Evolutionary conservation across 2,797 vertebrate species (phyloP).

Genomic region (Vespertilio murinus): DNA sequence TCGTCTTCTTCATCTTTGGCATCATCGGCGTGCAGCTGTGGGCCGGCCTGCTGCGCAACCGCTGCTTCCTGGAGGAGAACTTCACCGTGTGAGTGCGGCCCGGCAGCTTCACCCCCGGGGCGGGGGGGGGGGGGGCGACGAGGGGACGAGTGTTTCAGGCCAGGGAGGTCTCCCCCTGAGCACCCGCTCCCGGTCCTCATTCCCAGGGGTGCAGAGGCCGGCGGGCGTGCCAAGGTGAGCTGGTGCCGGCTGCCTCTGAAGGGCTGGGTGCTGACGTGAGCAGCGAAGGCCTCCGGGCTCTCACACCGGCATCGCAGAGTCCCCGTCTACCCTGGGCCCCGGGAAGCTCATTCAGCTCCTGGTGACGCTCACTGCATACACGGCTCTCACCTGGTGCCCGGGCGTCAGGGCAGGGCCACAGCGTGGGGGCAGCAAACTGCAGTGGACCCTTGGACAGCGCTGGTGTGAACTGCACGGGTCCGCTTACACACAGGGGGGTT

Average conservation of each 20-base stretch:
- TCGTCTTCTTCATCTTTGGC: slow-evolving; percentile 99
- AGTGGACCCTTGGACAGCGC: not conserved
- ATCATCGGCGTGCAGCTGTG: slow-evolving; percentile 99
- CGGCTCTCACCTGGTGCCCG: not conserved
- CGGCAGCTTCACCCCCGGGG: not conserved
- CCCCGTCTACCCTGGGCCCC: not conserved
- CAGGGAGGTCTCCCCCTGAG: not conserved
- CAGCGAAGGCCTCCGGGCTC: not conserved
- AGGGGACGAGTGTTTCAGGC: not conserved
- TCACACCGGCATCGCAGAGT: not conserved
- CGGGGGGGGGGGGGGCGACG: no score
- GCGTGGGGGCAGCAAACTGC: not conserved
- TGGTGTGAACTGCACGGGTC: no score
- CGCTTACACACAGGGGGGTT: no score
- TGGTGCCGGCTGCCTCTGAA: not conserved
- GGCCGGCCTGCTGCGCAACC: slow-evolving; percentile 96
- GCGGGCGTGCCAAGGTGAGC: no score
- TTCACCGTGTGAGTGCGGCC: slow-evolving; percentile 93
- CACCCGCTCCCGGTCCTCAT: not conserved
- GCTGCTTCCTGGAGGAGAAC: slow-evolving; percentile 94
- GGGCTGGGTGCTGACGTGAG: not conserved
- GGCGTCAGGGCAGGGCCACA: not conserved
- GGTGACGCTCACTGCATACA: not conserved
- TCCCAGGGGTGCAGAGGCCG: not conserved
- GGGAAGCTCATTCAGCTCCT: not conserved